These are phyloP conservation scores for Astropecten irregularis DNA, from an alignment of 53 echinoderm and acorn worm species.

Conservation along the genomic window DNA sequence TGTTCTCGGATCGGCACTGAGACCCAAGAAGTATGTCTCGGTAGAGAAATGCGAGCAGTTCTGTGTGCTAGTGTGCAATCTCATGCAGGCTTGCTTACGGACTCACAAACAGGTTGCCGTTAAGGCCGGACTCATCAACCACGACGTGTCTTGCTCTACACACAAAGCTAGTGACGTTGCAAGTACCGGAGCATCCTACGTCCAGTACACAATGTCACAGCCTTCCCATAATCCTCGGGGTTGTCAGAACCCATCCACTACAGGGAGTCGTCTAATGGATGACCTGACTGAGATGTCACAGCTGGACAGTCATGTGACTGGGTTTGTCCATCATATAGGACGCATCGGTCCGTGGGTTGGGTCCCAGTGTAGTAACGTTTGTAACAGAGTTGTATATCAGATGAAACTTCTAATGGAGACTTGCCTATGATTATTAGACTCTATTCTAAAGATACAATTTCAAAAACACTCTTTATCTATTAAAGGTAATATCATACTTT, in stretches of 20 bases:
- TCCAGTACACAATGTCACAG: neutral
- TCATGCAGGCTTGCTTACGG: slow-evolving; percentile 55
- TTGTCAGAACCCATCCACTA: neutral
- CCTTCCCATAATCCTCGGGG: neutral
- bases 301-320: slow-evolving; percentile 20
- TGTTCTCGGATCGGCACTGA: slow-evolving; percentile 38
- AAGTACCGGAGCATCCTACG: neutral
- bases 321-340: slow-evolving; percentile 35
- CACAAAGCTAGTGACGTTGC: neutral
- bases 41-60: slow-evolving; percentile 48
- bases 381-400: slow-evolving; percentile 13
- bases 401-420: slow-evolving; percentile 17
- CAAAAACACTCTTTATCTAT: too few species aligned
- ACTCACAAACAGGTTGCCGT: slow-evolving; percentile 36
- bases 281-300: slow-evolving; percentile 39
- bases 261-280: slow-evolving; percentile 3
- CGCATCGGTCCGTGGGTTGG: slow-evolving; percentile 62
- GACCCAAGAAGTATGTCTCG: slow-evolving; percentile 17
- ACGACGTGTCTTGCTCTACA: neutral
- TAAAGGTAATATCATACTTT: too few species aligned
- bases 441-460: too few species aligned
- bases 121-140: slow-evolving; percentile 23
- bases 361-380: slow-evolving; percentile 11
- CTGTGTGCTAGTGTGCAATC: slow-evolving; percentile 51
- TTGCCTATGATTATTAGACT: slow-evolving; percentile 33